phyloP scores from a whole-genome alignment of 1,140 invertebrate genomes.

The Brachionus angularis region DNA sequence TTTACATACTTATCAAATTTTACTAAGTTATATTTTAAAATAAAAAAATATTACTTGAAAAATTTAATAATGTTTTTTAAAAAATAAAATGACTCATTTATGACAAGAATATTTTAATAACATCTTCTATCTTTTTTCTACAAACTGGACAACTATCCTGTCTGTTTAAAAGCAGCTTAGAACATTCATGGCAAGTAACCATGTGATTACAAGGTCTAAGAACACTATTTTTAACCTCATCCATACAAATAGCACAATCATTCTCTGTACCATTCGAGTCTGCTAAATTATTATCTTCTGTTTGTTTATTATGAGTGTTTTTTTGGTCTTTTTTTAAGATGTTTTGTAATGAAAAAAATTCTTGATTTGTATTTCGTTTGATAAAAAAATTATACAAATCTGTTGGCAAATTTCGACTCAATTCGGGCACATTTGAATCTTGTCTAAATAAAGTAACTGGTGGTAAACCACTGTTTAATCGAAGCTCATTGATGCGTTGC shows the following conservation, averaged over 20 bases:
- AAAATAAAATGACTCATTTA: too few relatives aligned
- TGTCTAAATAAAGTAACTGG: background rate
- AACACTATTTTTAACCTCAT: constrained; percentile 57
- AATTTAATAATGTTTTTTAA: too few relatives aligned
- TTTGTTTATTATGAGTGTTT: background rate
- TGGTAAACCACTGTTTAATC: constrained; percentile 45
- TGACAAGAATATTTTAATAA: constrained; percentile 53
- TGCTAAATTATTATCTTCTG: background rate
- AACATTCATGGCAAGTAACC: constrained; percentile 59
- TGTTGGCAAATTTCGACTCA: background rate
- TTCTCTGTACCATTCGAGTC: constrained; percentile 49
- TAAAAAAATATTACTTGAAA: too few relatives aligned
- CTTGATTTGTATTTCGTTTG: background rate
- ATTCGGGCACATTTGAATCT: constrained; percentile 16
- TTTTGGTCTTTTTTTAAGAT: background rate
- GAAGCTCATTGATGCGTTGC: constrained; percentile 52
- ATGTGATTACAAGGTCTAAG: constrained; percentile 61
- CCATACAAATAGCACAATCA: constrained; percentile 62
- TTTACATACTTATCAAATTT: too few relatives aligned
- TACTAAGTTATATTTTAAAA: too few relatives aligned
- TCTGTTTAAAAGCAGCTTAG: constrained; percentile 55
- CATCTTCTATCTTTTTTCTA: constrained; percentile 56
- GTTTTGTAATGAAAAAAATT: constrained; percentile 12
- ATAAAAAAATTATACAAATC: constrained; percentile 32
- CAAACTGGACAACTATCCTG: constrained; percentile 60